Base-by-base conservation (phyloP, 1,140 invertebrate species). In the Zaprionus ghesquierei region DNA sequence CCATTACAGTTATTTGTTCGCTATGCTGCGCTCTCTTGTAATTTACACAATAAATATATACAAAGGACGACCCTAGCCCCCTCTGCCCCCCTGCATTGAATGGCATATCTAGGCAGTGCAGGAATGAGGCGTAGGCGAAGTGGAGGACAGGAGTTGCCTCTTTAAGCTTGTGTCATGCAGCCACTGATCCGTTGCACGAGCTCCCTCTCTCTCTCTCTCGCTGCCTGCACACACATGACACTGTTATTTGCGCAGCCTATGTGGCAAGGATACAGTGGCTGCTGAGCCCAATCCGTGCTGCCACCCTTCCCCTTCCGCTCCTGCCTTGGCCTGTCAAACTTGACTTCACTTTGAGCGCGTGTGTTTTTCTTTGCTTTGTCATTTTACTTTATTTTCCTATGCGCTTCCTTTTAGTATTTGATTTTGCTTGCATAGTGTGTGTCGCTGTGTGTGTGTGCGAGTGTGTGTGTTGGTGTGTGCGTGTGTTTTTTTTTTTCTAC, bases 21-120 rank as follows among this genome's bases (percentile, higher is more conserved):
- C 79, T 78, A 87, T 87, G 81, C 66, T 75, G 77, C 82, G 78
- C 82, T 86, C 65, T 73, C 70, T 78, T 79, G 75, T 82, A 89
- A 87, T 87, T 87, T 89, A 82, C 72, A 89, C 82, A 86, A 82
- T 87, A 87, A 87, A 87, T 78, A 81, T 82, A 79, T 74, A 87
- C 82, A 89, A 87, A 89, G 79, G 75, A 65, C 82, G 63, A 75
- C 70, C 68, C 60, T 55, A 2, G 12, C 8, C 33, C 44, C 13
- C 29, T 5, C 1, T 22, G 5, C 23, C n/a, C 20, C 13, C 31
- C 59, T 15, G 6, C 35, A 41, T 41, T 41, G 35, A 41, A 15
- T 41, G 35, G 35, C 35, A n/a, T 5, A 41, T 41, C 35, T 15
- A 15, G 15, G 9, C 51, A 31, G 2, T 15, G 41, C 41, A 9